Evolutionary conservation across 2,797 vertebrate species (phyloP), one percentile per base, ranked within the genome.

Genomic region (Ceryle rudis): DNA sequence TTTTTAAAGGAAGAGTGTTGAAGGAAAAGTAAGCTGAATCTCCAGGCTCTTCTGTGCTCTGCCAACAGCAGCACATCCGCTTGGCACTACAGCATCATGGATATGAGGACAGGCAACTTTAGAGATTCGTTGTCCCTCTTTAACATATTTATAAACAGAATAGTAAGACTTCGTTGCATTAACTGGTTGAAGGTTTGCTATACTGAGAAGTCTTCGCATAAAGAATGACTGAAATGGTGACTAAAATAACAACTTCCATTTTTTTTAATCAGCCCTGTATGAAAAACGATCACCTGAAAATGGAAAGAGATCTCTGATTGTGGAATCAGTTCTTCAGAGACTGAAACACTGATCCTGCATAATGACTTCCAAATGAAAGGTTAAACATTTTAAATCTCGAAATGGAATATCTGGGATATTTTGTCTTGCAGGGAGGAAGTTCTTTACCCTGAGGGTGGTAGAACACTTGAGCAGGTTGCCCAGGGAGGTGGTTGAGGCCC

Each of bases 311-410:
- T 28, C 35, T 60, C 33, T 57, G 26, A 62, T 11, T 31, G 39
- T 18, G 9, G 39, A 57, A 69, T 61, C 21, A 57, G 8, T 70
- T 73, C 13, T 46, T 62, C 47, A 84, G 35, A 78, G 54, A 66
- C 46, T 73, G 60, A 70, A 75, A 71, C 18, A 65, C 21, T 54
- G 46, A 73, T 73, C 42, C 3, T 74, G 29, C 0, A 1, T 21
- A 46, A 81, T 13, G 6, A 64, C 28, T 93, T 96, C 66, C 47
- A 90, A 93, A 78, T 49, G 33, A 70, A 92, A 67, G 20, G 10
- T 66, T 70, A 86, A 93, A 55, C 72, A 71, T 87, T 87, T 73
- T 52, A 55, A 55, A 88, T 10, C n/a, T 86, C 91, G 65, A 96
- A 97, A 89, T 87, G 42, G 58, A 61, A 78, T 70, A 88, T 42